phyloP scores from a whole-genome alignment of 2,888 invertebrate species.

The Cryptocheilus praepositus region DNA sequence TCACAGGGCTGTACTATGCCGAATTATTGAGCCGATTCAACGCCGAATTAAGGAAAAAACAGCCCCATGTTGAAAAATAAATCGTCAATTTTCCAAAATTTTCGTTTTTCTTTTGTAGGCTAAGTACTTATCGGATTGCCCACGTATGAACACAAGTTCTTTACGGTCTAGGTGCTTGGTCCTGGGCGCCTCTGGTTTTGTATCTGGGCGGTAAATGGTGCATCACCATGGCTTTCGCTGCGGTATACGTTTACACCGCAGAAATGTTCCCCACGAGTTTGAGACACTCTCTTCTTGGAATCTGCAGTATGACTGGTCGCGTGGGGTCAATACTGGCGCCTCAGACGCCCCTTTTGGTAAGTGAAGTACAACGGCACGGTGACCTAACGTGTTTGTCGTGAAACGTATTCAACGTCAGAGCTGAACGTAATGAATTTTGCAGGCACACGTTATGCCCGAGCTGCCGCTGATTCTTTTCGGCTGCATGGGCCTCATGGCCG shows the following conservation, averaged over 20 bases:
- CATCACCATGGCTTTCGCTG: constrained; percentile 81
- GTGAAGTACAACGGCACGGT: constrained; percentile 40
- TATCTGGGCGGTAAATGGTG: constrained; percentile 82
- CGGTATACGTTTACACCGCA: constrained; percentile 82
- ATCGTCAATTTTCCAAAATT: too few species aligned
- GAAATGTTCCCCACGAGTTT: constrained; percentile 84
- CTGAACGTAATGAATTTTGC: constrained; percentile 16
- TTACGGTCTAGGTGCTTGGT: constrained; percentile 74
- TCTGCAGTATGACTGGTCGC: constrained; percentile 83
- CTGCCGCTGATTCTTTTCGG: constrained; percentile 82
- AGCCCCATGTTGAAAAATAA: too few species aligned
- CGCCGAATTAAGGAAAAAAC: too few species aligned
- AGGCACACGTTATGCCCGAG: constrained; percentile 67
- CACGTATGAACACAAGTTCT: background rate
- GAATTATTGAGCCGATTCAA: too few species aligned
- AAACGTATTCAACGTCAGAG: too few species aligned
- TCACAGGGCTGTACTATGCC: too few species aligned
- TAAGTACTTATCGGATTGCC: too few species aligned
- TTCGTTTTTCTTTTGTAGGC: too few species aligned
- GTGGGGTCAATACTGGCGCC: constrained; percentile 83
- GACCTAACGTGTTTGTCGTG: constrained; percentile 18
- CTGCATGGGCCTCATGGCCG: constrained; percentile 79
- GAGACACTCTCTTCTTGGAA: constrained; percentile 81
- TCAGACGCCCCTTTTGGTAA: constrained; percentile 81
- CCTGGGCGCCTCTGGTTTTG: constrained; percentile 76